Evolutionary conservation across 1,140 invertebrate genomes (phyloP), one percentile per base, ranked within the genome.

Genomic region (Macrobrachium rosenbergii): DNA sequence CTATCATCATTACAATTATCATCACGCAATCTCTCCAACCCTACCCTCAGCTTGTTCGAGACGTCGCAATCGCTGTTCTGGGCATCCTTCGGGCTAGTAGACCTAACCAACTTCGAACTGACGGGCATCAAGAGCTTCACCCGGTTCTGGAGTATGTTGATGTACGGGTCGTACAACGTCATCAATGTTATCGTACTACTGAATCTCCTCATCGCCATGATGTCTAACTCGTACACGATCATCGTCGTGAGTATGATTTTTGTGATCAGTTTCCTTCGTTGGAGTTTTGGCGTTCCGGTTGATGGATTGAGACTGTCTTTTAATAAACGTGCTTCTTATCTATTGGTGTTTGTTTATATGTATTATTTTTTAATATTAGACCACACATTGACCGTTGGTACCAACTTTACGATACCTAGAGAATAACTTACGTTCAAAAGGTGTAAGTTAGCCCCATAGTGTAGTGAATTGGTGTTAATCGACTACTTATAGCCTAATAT

Each of bases 171-270:
- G 0, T 98, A 97, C 91, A 96, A 96, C 62, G 96, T 97, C 73
- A 98, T 98, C 91, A 98, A 97, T 90, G 95, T 98, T 79, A 97
- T 98, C 90, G 97, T 98, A 0, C 93, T 98, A 2, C 94, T 98
- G 59, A 98, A 98, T 92, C 96, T 98, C 95, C 94, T 98, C 8
- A 98, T 98, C 91, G 97, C 97, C 90, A 98, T 98, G 97, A 98
- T 98, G 97, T 97, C 96, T 60, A 98, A 97, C 92, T 98, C 97
- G 0, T 98, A 98, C 92, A 96, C 97, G 92, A 96, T 96, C 59
- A 98, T 98, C 90, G 97, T 96, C 88, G 96, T 97, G 93, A 94
- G 94, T 92, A n/a, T 0, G 3, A 8, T 28, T 5, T 0, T 28
- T 5, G 19, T 72, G 69, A 3, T 43, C 10, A 14, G 12, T 72